Conservation (phyloP, 1,140 invertebrate species). For the Brachionus manjavacas region DNA sequence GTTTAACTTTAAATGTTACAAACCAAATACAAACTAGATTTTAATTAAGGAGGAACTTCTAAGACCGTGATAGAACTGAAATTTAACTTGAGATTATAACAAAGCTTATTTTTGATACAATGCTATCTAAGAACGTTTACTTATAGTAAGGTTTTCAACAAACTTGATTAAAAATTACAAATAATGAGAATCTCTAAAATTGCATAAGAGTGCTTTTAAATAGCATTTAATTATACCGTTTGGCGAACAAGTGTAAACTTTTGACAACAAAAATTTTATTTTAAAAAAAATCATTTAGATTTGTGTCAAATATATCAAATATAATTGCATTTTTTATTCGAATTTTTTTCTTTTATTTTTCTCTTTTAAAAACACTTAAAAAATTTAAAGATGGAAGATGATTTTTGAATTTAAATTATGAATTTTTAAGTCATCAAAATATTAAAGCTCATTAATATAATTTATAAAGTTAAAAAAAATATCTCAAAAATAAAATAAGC, state of each 20-base stretch:
- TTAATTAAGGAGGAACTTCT: neutral
- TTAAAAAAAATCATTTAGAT: neutral
- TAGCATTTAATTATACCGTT: neutral
- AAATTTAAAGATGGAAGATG: too few relatives aligned
- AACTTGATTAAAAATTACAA: neutral
- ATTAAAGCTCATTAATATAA: too few relatives aligned
- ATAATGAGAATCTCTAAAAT: neutral
- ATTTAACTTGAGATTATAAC: too few relatives aligned
- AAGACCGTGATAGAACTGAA: neutral
- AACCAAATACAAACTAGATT: neutral
- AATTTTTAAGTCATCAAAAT: too few relatives aligned
- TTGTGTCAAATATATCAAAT: neutral
- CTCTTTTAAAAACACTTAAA: neutral
- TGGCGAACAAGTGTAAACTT: neutral
- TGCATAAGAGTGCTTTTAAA: neutral
- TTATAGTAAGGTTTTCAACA: neutral
- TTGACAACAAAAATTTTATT: neutral
- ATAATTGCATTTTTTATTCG: neutral
- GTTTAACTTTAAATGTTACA: neutral
- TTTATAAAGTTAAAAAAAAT: too few relatives aligned
- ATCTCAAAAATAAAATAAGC: too few relatives aligned
- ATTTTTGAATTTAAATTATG: too few relatives aligned
- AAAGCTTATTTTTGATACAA: too few relatives aligned
- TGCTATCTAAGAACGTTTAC: neutral
- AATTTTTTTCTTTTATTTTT: neutral